Conservation (phyloP, 1,140 invertebrate species). For the Probaryconus sp. region DNA sequence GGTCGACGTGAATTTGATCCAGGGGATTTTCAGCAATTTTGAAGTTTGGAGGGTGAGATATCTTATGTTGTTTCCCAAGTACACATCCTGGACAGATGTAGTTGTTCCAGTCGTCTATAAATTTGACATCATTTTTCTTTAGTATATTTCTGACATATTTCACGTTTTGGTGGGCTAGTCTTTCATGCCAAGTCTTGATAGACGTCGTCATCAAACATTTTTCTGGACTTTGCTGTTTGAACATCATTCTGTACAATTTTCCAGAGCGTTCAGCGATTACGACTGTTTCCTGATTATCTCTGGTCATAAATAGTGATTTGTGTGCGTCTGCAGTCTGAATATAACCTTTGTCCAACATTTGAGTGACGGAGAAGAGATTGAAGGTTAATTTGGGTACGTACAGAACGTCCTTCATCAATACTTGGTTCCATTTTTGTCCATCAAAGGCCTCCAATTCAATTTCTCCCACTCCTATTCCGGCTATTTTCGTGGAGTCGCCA, state of each 20-base stretch:
- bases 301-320: constrained; percentile 25
- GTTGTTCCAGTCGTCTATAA: constrained; percentile 43
- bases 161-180: constrained; percentile 10
- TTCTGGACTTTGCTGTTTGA: constrained; percentile 43
- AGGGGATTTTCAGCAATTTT: constrained; percentile 21
- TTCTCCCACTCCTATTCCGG: constrained; percentile 21
- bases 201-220: constrained; percentile 32
- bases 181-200: constrained; percentile 7
- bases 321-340: constrained; percentile 31
- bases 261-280: constrained; percentile 30
- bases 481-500: constrained; percentile 5
- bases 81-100: constrained; percentile 57
- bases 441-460: no score
- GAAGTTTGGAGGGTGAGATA: constrained; percentile 27
- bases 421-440: constrained; percentile 46
- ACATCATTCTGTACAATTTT: constrained; percentile 59
- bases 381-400: no score
- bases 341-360: constrained; percentile 55
- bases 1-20: constrained; percentile 61
- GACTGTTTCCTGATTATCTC: constrained; percentile 36
- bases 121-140: background rate
- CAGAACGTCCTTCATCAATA: constrained; percentile 51
- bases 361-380: constrained; percentile 57
- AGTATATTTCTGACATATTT: constrained; percentile 1
- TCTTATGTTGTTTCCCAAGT: constrained; percentile 55